Base-by-base conservation (phyloP, 1,140 invertebrate species). In the Periplaneta americana region DNA sequence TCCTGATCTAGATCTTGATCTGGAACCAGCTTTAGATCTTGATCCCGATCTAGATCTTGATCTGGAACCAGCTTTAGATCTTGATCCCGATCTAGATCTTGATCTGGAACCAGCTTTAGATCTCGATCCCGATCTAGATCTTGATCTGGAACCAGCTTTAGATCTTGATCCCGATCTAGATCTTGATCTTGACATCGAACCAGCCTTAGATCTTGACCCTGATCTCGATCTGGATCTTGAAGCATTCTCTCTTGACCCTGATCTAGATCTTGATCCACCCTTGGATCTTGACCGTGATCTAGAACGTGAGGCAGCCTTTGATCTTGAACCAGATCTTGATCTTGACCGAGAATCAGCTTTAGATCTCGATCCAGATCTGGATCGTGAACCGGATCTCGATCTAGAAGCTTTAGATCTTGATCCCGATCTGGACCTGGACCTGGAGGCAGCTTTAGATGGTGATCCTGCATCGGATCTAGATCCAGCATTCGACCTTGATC, bases 1-100 rank as follows among this genome's bases (percentile, higher is more conserved):
- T 79, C 85, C 85, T 11, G 86, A 88, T 37, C 83, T 82, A n/a
- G 87, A 88, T 82, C 84, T 87, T 77, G 87, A 88, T 78, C 84
- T 80, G 10, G 89, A 90, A 75, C 85, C 83, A 1, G 87, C 34
- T 5, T 78, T 81, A 32, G 83, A 83, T 22, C 83, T 74, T 79
- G 78, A 76, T 28, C 34, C 48, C 75, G 83, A 83, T 28, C 80
- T 57, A 8, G 81, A 76, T n/a, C 81, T 82, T 48, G 78, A 78
- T n/a, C 81, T 81, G n/a, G 79, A 74, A 32, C 75, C 74, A 31
- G 37, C 10, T 36, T 66, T 77, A 32, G 80, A 79, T 31, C 78
- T 31, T 75, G 66, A 48, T 17, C 57, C 3, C 1, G 79, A 81
- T 31, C 80, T 57, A 8, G 81, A 76, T n/a, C 81, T 82, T 48